Evolutionary conservation across 2,113 vertebrate genomes (phyloP), one percentile per base, ranked within the genome.

Genomic region (Salminus brasiliensis): DNA sequence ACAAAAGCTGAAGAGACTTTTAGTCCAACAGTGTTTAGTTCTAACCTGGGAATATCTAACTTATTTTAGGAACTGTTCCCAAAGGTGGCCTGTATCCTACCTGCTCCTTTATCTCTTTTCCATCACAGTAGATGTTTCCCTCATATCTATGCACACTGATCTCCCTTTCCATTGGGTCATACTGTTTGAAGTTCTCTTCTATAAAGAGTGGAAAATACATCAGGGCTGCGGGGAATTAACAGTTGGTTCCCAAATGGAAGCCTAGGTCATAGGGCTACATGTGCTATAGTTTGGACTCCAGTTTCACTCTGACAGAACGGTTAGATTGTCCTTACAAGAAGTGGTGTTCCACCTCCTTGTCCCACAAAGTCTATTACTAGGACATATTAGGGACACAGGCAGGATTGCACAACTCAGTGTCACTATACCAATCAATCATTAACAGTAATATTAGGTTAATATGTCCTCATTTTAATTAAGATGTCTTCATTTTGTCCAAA

Each of bases 191-290:
- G 74, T 76, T 25, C 49, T 30, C 52, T 21, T 41, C 63, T 25
- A 59, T 43, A 32, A 6, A 32, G 47, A 57, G 59, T 72, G 80
- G 74, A 82, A 82, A 82, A 78, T 59, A 66, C 74, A 82, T 82
- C 70, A 78, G 74, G 7, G 74, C 49, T 78, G 60, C 81, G 78
- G 81, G 81, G 81, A 82, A 72, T 73, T 55, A 77, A 76, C 60
- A 36, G 68, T 78, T 65, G 41, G 34, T 68, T 78, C 39, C 74
- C 62, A 60, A 77, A 47, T 66, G 69, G 52, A 65, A 81, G 39
- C 57, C 32, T 69, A 72, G 74, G 41, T 75, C 76, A 39, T 79
- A 73, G 69, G 59, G 59, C 78, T 73, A 73, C 78, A 18, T 79
- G 29, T 65, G 73, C 66, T 18, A 27, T 32, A 6, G 29, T 60